Evolutionary conservation across 2,888 invertebrate species (phyloP).

Genomic region (Cecidostiba fungosa): DNA sequence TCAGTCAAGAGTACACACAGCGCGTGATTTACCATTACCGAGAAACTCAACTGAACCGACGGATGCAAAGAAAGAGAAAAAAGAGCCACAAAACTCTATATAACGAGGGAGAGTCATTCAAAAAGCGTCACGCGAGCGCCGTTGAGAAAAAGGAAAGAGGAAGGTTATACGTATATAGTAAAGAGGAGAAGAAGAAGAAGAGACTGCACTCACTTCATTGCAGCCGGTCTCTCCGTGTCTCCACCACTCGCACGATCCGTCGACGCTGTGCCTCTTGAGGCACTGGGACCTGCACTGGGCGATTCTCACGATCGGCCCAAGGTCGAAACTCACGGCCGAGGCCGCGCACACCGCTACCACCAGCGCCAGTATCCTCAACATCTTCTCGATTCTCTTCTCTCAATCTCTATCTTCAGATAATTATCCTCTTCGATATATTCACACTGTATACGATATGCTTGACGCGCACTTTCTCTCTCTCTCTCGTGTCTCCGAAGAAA

Average conservation of each 20-base stretch:
- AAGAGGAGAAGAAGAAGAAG: no score
- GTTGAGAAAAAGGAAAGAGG: background rate
- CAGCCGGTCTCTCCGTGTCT: slow-evolving; percentile 73
- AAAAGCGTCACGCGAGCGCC: slow-evolving; percentile 13
- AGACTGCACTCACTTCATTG: slow-evolving; percentile 71
- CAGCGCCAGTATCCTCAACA: slow-evolving; percentile 68
- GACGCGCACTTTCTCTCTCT: slow-evolving; percentile 19
- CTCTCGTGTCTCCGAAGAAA: background rate
- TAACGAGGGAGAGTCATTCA: background rate
- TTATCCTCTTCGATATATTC: slow-evolving; percentile 43
- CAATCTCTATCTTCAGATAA: no score
- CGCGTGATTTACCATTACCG: background rate
- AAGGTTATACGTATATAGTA: background rate
- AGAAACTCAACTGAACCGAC: background rate
- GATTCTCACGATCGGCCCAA: slow-evolving; percentile 75
- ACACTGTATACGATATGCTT: background rate
- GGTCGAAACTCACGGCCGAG: slow-evolving; percentile 73
- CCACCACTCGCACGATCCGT: slow-evolving; percentile 75
- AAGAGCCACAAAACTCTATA: background rate
- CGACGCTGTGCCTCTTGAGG: slow-evolving; percentile 72
- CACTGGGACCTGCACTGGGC: slow-evolving; percentile 78
- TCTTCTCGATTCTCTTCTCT: no score
- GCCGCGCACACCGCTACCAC: slow-evolving; percentile 69
- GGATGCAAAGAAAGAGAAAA: no score
- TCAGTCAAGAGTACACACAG: background rate